Evolutionary conservation across 1,140 invertebrate genomes (phyloP).

Genomic region (Sminthurinus signatus): DNA sequence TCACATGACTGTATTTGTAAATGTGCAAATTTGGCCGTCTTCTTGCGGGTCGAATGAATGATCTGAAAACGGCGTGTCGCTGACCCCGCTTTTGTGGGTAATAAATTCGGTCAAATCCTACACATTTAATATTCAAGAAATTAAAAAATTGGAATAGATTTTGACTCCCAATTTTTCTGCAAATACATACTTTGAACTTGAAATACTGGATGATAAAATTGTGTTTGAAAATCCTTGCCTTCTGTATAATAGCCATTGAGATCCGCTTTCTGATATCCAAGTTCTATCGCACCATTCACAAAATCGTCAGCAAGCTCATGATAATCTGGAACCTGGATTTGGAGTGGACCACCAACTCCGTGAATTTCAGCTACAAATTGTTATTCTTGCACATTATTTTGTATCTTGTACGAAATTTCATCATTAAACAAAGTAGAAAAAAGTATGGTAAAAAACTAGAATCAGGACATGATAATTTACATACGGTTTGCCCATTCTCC

Average conservation of each 20-base stretch:
- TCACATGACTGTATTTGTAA: slow-evolving; percentile 28
- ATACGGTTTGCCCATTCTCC: not conserved
- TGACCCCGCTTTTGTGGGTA: slow-evolving; percentile 15
- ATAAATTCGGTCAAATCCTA: slow-evolving; percentile 30
- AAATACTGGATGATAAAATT: not conserved
- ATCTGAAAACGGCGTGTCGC: slow-evolving; percentile 24
- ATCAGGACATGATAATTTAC: no score
- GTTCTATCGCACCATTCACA: slow-evolving; percentile 73
- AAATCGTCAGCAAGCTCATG: slow-evolving; percentile 9
- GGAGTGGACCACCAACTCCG: slow-evolving; percentile 12
- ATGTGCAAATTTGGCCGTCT: slow-evolving; percentile 10
- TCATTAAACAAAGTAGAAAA: not conserved
- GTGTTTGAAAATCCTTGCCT: not conserved
- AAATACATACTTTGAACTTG: not conserved
- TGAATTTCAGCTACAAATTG: not conserved
- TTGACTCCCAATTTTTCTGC: not conserved
- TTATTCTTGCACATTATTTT: not conserved
- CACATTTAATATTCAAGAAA: no score
- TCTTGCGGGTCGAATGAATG: slow-evolving; percentile 25
- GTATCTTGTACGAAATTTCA: not conserved
- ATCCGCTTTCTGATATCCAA: slow-evolving; percentile 78
- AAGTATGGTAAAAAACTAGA: no score
- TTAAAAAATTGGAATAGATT: slow-evolving; percentile 1
- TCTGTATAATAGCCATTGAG: slow-evolving; percentile 60
- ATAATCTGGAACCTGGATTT: slow-evolving; percentile 21